Evolutionary conservation across 53 echinoderm and acorn worm species (phyloP).

Genomic region (Holothuria leucospilota): DNA sequence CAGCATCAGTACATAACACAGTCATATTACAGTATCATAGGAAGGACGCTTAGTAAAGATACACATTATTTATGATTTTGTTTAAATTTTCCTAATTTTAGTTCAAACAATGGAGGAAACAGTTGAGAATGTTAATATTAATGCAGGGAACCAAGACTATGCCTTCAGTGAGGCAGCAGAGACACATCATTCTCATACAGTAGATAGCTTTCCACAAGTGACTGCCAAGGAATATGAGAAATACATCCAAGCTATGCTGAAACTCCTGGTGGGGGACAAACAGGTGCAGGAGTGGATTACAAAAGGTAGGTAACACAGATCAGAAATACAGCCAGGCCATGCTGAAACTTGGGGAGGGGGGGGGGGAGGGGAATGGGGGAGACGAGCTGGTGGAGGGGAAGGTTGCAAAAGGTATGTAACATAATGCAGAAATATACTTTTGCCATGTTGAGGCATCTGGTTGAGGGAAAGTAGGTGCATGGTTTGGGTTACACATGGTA

Average conservation of each 20-base stretch:
- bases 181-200: slow-evolving; percentile 85
- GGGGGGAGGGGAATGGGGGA: no score
- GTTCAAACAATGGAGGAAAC: background rate
- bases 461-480: no score
- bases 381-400: no score
- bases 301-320: slow-evolving; percentile 63
- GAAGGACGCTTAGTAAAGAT: no score
- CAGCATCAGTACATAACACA: no score
- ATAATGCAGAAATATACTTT: no score
- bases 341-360: no score
- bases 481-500: no score
- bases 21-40: no score
- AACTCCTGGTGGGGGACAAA: slow-evolving; percentile 85
- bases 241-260: slow-evolving; percentile 86
- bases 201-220: slow-evolving; percentile 84
- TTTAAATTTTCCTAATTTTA: background rate
- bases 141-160: slow-evolving; percentile 39
- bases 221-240: slow-evolving; percentile 70
- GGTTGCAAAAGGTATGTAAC: no score
- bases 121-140: slow-evolving; percentile 13
- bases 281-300: slow-evolving; percentile 86
- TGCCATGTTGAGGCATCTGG: no score
- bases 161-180: slow-evolving; percentile 77
- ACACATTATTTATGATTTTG: background rate
- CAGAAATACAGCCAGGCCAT: no score